phyloP scores from a whole-genome alignment of 1,140 invertebrate species.

The Stegodyphus dumicola region DNA sequence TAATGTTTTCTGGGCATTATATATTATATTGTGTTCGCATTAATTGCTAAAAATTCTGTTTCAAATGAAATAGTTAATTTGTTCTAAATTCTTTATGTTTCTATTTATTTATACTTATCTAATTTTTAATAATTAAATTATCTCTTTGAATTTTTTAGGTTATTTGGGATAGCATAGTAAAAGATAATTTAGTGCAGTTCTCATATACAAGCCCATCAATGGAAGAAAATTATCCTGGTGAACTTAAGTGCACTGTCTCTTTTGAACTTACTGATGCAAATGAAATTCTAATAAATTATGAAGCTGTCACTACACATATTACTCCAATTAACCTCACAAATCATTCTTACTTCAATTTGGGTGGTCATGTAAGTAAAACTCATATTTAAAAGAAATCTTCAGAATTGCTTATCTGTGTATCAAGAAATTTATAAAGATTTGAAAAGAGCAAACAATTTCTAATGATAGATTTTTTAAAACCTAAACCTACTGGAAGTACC shows the following conservation, averaged over 20 bases:
- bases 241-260: slow-evolving; percentile 73
- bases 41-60: too few species aligned
- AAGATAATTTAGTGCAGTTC: slow-evolving; percentile 74
- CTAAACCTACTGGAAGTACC: too few species aligned
- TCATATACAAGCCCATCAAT: slow-evolving; percentile 80
- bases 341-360: slow-evolving; percentile 94
- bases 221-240: slow-evolving; percentile 90
- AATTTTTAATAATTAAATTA: not conserved
- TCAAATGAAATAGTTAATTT: too few species aligned
- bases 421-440: too few species aligned
- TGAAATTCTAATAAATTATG: slow-evolving; percentile 78
- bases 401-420: too few species aligned
- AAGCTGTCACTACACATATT: slow-evolving; percentile 78
- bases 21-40: too few species aligned
- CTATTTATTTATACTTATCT: too few species aligned
- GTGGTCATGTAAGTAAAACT: slow-evolving; percentile 75
- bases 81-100: too few species aligned
- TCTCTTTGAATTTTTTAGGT: slow-evolving; percentile 62
- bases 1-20: too few species aligned
- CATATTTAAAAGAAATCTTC: too few species aligned
- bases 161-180: slow-evolving; percentile 68
- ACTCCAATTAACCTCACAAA: slow-evolving; percentile 92
- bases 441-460: too few species aligned
- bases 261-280: slow-evolving; percentile 81
- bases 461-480: too few species aligned